Percentiles rank a stretch among this genome's conserved stretches.
phyloP scores from a whole-genome alignment of 1,140 invertebrate species.

The Phenacoccus solenopsis region DNA sequence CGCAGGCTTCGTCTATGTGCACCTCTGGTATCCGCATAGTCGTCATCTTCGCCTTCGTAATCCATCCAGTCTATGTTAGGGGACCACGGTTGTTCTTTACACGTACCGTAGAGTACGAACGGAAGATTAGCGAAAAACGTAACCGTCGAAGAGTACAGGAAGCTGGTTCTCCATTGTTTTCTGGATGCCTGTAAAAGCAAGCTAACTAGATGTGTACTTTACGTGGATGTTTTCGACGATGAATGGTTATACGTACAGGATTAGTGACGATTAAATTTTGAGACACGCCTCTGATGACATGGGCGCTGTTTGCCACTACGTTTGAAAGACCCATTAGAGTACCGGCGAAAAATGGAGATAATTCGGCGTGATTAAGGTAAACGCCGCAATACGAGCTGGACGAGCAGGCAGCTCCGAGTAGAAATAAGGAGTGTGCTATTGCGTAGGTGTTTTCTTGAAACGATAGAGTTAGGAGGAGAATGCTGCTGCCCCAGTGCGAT shows the following conservation, averaged over 20 bases:
- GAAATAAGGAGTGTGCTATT: neutral
- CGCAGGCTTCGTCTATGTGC: neutral
- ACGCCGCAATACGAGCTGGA: neutral
- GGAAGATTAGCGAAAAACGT: neutral
- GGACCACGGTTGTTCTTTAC: neutral
- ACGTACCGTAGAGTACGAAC: neutral
- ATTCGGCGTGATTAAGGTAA: neutral
- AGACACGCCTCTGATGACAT: neutral
- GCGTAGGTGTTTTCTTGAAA: neutral
- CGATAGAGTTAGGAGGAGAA: neutral
- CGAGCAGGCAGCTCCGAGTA: neutral
- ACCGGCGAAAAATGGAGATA: constrained; percentile 5
- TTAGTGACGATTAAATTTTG: neutral
- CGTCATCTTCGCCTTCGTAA: neutral
- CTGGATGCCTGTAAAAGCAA: neutral
- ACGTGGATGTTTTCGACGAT: neutral
- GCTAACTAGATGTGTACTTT: no score
- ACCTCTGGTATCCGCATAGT: neutral
- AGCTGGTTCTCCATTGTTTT: neutral
- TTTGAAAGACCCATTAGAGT: constrained; percentile 5
- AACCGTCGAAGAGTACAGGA: neutral
- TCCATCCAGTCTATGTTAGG: neutral
- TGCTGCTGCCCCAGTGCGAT: neutral
- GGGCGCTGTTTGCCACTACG: neutral
- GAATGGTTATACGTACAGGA: neutral